phyloP scores from a whole-genome alignment of 2,797 vertebrate genomes.

The Gallirallus australis region DNA sequence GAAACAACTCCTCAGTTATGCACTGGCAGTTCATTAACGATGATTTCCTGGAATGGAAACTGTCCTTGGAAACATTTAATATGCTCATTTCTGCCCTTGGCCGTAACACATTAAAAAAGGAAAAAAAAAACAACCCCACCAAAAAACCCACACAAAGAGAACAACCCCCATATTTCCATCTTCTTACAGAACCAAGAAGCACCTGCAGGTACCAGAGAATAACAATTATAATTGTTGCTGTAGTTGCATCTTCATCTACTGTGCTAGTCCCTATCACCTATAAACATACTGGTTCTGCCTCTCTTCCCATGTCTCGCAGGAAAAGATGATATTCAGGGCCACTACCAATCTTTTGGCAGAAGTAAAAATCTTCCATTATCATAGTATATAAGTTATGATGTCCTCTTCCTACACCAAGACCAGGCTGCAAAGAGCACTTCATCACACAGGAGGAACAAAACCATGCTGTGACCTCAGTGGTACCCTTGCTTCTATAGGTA shows the following conservation, averaged over 20 bases:
- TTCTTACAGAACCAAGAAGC: not conserved
- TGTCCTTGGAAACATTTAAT: not conserved
- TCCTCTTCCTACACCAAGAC: slow-evolving; percentile 21
- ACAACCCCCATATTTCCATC: not conserved
- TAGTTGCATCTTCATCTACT: not conserved
- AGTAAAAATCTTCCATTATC: not conserved
- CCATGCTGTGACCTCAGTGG: not conserved
- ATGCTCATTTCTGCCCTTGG: not conserved
- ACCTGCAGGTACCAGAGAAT: not conserved
- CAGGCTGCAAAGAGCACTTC: not conserved
- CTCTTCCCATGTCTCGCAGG: not conserved
- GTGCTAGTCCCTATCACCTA: not conserved
- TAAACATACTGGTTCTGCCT: not conserved
- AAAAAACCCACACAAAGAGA: not conserved
- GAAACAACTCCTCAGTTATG: not conserved
- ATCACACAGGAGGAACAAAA: not conserved
- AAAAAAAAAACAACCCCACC: too few species aligned
- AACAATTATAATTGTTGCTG: not conserved
- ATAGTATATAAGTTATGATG: not conserved
- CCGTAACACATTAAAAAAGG: not conserved
- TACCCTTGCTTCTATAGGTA: not conserved
- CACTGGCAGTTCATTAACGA: not conserved
- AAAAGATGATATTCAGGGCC: not conserved
- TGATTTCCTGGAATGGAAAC: not conserved
- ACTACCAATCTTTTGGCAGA: not conserved